Evolutionary conservation across 1,140 invertebrate genomes (phyloP).

Genomic region (Condylostylus longicornis): DNA sequence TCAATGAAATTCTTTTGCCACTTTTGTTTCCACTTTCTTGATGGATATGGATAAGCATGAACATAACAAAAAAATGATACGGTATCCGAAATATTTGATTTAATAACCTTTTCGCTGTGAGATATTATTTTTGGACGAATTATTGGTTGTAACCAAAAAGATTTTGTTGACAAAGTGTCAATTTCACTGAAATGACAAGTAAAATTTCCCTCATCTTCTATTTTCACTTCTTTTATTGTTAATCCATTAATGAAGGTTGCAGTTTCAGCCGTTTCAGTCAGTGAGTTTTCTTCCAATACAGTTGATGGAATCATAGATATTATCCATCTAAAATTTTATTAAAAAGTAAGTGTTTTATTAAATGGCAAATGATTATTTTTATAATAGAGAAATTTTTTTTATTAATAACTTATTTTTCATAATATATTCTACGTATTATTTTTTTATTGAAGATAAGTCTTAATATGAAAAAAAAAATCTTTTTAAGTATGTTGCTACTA

Average conservation of each 20-base stretch:
- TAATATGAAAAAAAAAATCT: constrained; percentile 7
- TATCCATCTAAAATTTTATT: constrained; percentile 2
- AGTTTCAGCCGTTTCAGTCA: constrained; percentile 10
- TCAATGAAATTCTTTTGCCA: constrained; percentile 43
- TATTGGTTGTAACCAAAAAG: constrained; percentile 28
- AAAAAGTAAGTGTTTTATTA: background rate
- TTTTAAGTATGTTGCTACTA: constrained; percentile 13
- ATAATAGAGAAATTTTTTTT: background rate
- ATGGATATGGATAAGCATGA: constrained; percentile 39
- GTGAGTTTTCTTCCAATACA: constrained; percentile 9
- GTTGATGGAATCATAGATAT: constrained; percentile 1
- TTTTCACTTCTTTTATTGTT: constrained; percentile 25
- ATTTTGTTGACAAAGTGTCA: constrained; percentile 15
- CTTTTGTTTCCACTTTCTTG: constrained; percentile 28
- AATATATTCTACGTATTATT: background rate
- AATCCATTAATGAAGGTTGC: constrained; percentile 17
- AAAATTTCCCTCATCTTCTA: constrained; percentile 35
- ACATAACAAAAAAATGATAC: constrained; percentile 39
- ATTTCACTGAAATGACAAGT: constrained; percentile 30
- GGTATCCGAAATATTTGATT: constrained; percentile 34
- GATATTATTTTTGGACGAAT: constrained; percentile 34
- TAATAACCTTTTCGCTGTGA: constrained; percentile 31
- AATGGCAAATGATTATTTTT: background rate
- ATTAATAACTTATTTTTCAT: background rate
- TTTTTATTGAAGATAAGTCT: background rate